A percentile compares a stretch with the other conserved stretches of the same genome.
phyloP scores from a whole-genome alignment of 2,113 vertebrate genomes.

The Chrysochloris asiatica region DNA sequence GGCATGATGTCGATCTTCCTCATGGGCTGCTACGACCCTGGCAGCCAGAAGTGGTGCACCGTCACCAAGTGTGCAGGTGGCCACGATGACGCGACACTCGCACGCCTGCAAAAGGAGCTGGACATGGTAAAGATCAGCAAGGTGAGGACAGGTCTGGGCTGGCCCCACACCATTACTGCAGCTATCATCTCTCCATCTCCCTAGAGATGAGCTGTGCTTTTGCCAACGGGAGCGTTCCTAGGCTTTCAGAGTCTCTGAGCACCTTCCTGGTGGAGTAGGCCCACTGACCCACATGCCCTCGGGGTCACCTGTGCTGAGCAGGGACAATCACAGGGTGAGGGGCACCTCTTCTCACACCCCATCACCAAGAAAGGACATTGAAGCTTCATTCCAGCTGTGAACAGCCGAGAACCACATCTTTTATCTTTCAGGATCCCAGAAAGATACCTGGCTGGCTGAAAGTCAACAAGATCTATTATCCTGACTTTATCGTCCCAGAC shows the following conservation, averaged over 20 bases:
- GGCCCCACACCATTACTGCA: rapidly evolving
- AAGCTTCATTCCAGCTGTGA: not conserved
- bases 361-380: not conserved
- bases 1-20: slow-evolving; percentile 99
- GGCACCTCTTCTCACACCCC: not conserved
- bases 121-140: slow-evolving; percentile 99
- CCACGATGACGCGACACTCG: slow-evolving; percentile 94
- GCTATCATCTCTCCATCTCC: not conserved
- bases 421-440: slow-evolving; percentile 89
- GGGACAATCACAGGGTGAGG: not conserved
- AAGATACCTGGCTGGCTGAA: slow-evolving; percentile 98
- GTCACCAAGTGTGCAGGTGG: slow-evolving; percentile 98
- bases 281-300: not conserved
- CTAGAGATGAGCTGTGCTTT: not conserved
- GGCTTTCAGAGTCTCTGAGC: not conserved
- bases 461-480: slow-evolving; percentile 98
- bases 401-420: not conserved
- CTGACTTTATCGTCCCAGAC: slow-evolving; percentile 96
- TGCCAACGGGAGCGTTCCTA: not conserved
- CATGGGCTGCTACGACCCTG: slow-evolving; percentile 97
- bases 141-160: slow-evolving; percentile 81
- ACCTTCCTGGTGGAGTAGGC: not conserved
- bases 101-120: slow-evolving; percentile 95
- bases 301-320: too few relatives aligned
- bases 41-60: slow-evolving; percentile 96